Conservation (phyloP, 2,888 invertebrate genomes). For the Mycogona germanica region DNA sequence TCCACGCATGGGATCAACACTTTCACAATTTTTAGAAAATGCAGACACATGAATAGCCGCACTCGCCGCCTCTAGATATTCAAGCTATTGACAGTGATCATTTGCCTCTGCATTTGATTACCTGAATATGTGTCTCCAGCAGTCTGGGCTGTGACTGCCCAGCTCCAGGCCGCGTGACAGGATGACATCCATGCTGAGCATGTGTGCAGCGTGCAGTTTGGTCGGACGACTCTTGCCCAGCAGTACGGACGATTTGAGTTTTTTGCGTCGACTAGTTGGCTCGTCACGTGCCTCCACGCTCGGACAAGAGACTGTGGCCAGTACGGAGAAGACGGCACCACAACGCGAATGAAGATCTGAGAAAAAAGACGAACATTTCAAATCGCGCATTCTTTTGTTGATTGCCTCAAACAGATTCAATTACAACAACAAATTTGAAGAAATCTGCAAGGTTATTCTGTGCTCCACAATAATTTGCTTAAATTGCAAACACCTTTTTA, state of each 20-base stretch:
- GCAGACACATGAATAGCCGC: not conserved
- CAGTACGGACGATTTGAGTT: slow-evolving; percentile 8
- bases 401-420: no score
- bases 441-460: not conserved
- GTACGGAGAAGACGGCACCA: slow-evolving; percentile 71
- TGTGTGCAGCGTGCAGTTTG: slow-evolving; percentile 49
- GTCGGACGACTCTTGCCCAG: slow-evolving; percentile 20
- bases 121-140: slow-evolving; percentile 92
- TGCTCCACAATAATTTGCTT: no score
- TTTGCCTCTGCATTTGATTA: slow-evolving; percentile 25
- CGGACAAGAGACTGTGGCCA: slow-evolving; percentile 82
- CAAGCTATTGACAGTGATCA: slow-evolving; percentile 9
- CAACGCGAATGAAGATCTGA: slow-evolving; percentile 73
- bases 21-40: not conserved
- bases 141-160: slow-evolving; percentile 82
- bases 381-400: no score
- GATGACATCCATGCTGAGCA: slow-evolving; percentile 82
- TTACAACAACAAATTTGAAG: not conserved
- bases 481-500: no score
- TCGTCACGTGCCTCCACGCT: slow-evolving; percentile 35
- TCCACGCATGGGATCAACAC: not conserved
- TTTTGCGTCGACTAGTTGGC: slow-evolving; percentile 17
- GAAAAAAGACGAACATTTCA: no score
- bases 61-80: not conserved
- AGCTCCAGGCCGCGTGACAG: slow-evolving; percentile 76